phyloP scores from a whole-genome alignment of 2,797 vertebrate species.

The Holocentrus rufus region DNA sequence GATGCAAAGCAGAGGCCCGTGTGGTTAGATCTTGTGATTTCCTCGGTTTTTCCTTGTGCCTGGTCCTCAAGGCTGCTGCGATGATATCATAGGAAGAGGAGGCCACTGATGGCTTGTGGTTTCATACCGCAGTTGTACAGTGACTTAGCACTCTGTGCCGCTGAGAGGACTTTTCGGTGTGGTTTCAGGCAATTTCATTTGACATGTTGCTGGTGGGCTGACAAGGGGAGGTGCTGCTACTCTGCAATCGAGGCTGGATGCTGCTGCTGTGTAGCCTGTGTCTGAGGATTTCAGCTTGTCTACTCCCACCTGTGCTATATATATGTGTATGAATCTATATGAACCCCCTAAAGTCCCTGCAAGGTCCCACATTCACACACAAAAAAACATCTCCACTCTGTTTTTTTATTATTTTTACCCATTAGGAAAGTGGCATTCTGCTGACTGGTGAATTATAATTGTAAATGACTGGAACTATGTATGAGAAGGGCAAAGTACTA shows the following conservation, averaged over 20 bases:
- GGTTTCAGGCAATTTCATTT: slow-evolving; percentile 55
- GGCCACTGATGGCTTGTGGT: slow-evolving; percentile 52
- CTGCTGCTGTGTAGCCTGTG: slow-evolving; percentile 23
- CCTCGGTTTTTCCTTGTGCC: background rate
- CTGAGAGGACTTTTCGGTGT: slow-evolving; percentile 27
- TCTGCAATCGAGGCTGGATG: background rate
- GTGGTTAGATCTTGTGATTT: slow-evolving; percentile 61
- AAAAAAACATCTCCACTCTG: background rate
- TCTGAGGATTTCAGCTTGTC: slow-evolving; percentile 26
- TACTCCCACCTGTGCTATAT: slow-evolving; percentile 38
- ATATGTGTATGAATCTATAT: slow-evolving; percentile 52
- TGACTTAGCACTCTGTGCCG: slow-evolving; percentile 58
- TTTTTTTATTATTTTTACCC: slow-evolving; percentile 1
- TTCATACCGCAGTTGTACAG: slow-evolving; percentile 41
- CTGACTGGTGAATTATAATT: slow-evolving; percentile 54
- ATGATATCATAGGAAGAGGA: slow-evolving; percentile 43
- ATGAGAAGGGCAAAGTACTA: slow-evolving; percentile 33
- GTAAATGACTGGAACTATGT: slow-evolving; percentile 31
- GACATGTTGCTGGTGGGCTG: slow-evolving; percentile 45
- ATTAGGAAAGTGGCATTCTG: slow-evolving; percentile 61
- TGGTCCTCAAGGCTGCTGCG: slow-evolving; percentile 50
- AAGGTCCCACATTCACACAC: slow-evolving; percentile 20
- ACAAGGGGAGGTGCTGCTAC: slow-evolving; percentile 28
- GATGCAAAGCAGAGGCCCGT: slow-evolving; percentile 50
- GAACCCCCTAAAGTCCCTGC: slow-evolving; percentile 27